Conservation (phyloP, 2,113 vertebrate species). For the Cichladusa arquata region DNA sequence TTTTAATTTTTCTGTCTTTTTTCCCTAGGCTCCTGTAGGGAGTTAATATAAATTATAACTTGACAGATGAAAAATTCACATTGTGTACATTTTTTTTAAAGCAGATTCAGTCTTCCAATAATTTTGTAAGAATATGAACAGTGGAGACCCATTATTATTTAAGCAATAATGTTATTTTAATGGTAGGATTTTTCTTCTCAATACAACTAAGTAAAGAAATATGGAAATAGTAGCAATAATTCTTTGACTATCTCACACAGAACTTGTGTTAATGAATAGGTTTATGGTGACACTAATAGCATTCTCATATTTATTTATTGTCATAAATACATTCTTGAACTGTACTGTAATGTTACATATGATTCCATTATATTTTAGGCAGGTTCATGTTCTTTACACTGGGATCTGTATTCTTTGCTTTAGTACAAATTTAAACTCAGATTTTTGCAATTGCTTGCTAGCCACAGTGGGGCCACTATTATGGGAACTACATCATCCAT, state of each 20-base stretch:
- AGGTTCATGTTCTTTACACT: neutral
- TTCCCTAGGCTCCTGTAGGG: neutral
- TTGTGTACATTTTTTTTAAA: neutral
- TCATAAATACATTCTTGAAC: constrained; percentile 6
- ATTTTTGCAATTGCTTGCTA: neutral
- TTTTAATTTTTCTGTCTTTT: neutral
- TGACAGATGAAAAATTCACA: neutral
- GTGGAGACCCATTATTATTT: neutral
- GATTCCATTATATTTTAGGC: neutral
- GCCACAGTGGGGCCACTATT: neutral
- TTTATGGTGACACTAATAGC: constrained; percentile 4
- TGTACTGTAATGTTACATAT: neutral
- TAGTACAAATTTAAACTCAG: neutral
- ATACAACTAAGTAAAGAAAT: neutral
- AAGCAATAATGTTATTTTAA: neutral
- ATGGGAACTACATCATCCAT: neutral
- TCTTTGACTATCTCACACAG: neutral
- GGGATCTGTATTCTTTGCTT: neutral
- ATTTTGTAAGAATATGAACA: neutral
- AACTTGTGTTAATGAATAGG: constrained; percentile 7
- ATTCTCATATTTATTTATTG: constrained; percentile 28
- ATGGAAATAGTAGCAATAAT: neutral
- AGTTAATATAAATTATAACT: neutral
- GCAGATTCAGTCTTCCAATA: neutral
- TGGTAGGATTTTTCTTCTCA: neutral